Evolutionary conservation across 2,888 invertebrate species (phyloP), one percentile per base, ranked within the genome.

Genomic region (Stegana nigrithorax): DNA sequence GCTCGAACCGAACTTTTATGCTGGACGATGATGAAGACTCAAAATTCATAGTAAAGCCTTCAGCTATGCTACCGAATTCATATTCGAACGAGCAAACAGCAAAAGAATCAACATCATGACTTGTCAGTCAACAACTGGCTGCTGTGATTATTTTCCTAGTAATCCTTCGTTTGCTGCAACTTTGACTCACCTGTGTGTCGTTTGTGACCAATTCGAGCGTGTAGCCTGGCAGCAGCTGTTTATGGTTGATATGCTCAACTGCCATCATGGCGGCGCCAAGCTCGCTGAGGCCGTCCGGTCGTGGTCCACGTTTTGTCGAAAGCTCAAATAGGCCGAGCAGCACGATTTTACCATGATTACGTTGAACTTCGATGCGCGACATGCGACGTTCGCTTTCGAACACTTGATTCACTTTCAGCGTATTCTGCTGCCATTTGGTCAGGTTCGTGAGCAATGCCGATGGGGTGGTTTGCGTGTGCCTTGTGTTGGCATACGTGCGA

Each of bases 291-390:
- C 94, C 93, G 70, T 93, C 91, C 50, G 88, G 87, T 63, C 93
- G 87, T 0, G 88, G 88, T 1, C 90, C 90, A 8, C 88, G 88
- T 64, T 87, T 86, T 1, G 90, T 89, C 7, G 91, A 91, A 76
- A 94, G 86, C 87, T 94, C 94, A 83, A 94, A 94, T 21, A 94
- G 88, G 0, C 94, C 94, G 73, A 94, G 87, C 67, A 94, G 89
- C 0, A 91, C 89, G 50, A 91, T 87, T 76, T 89, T 88, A 47
- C 89, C 87, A 27, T 77, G 81, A 73, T 81, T 84, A 44, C 70
- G 76, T 57, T 78, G 71, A 10, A 81, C 70, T 61, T 83, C 71
- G 2, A 67, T 73, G 63, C 71, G 73, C 55, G 80, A 80, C 73
- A 80, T 80, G 70, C 80, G 76, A 44, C 83, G 84, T 66, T 85